Evolutionary conservation across 2,888 invertebrate genomes (phyloP), one percentile per base, ranked within the genome.

Genomic region (Amphipoea lucens): DNA sequence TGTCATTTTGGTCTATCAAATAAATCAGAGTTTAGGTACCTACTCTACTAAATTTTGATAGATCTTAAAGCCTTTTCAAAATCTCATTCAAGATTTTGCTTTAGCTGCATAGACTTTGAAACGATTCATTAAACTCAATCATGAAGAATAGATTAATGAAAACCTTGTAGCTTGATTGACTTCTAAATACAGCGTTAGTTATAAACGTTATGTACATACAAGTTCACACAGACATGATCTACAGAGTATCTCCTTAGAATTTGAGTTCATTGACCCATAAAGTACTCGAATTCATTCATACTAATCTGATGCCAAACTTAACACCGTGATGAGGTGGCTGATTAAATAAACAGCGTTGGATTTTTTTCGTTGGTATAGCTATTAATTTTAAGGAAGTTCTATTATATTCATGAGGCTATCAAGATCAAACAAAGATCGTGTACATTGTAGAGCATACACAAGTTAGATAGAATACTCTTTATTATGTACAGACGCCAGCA

Each of bases 241-340:
- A 42, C 42, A 63, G n/a, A 76, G 62, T 85, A 85, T 60, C 74
- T 85, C 60, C 60, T 77, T 66, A 23, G 65, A 71, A 77, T 80
- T 80, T 36, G 42, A 86, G 90, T 88, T 88, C 90, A 77, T 82
- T 89, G 86, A 74, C 84, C 82, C 72, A 82, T 76, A 68, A 74
- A 81, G 78, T 83, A 82, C 81, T 81, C 60, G 60, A 72, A 79
- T 85, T 87, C 85, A 85, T 85, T 87, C 76, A 87, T 81, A 62
- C 68, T 73, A 77, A 79, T 63, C 68, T 74, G 60, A 81, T 81
- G 88, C 74, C 62, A 81, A 85, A 85, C 74, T 63, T 60, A 42
- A 45, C 67, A 2, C 69, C 9, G 63, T 70, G 69, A 87, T 83
- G 79, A 76, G 54, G 29, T 40, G 66, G 20, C 2, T 87, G 73